Conservation (phyloP, 2,797 vertebrate species). For the Syngnathus acus region DNA sequence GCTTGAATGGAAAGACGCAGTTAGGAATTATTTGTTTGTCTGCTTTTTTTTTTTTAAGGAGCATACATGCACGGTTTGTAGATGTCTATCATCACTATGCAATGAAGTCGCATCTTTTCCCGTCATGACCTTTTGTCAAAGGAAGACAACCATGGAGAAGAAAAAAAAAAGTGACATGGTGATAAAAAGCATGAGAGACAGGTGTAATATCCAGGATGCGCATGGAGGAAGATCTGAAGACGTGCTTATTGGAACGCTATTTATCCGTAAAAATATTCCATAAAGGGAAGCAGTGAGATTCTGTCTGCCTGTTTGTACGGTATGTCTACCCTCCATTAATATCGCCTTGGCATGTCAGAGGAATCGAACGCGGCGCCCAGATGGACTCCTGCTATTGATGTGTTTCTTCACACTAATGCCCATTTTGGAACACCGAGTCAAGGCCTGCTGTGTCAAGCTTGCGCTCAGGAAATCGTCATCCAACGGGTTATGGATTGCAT, state of each 20-base stretch:
- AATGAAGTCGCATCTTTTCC: neutral
- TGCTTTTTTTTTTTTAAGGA: constrained; percentile 23
- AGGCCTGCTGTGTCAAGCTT: neutral
- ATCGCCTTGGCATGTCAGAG: constrained; percentile 15
- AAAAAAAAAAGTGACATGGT: constrained; percentile 47
- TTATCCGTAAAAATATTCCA: constrained; percentile 54
- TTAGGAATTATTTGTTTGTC: constrained; percentile 66
- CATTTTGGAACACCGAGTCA: neutral
- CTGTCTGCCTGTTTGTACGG: constrained; percentile 23
- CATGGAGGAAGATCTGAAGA: constrained; percentile 33
- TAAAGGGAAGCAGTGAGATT: constrained; percentile 18
- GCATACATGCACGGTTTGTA: neutral
- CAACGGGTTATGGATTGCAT: neutral
- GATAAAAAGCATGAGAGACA: constrained; percentile 62
- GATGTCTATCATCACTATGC: too few relatives aligned
- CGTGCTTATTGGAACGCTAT: constrained; percentile 49
- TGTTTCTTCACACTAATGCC: neutral
- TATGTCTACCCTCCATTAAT: constrained; percentile 19
- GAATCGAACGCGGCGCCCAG: constrained; percentile 10
- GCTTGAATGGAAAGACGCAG: constrained; percentile 58
- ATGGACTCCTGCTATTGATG: constrained; percentile 6
- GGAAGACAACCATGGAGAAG: constrained; percentile 10
- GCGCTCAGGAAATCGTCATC: neutral
- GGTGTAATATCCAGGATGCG: constrained; percentile 58
- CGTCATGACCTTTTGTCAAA: constrained; percentile 11